Conservation (phyloP, 2,113 vertebrate genomes). For the Condylura cristata region DNA sequence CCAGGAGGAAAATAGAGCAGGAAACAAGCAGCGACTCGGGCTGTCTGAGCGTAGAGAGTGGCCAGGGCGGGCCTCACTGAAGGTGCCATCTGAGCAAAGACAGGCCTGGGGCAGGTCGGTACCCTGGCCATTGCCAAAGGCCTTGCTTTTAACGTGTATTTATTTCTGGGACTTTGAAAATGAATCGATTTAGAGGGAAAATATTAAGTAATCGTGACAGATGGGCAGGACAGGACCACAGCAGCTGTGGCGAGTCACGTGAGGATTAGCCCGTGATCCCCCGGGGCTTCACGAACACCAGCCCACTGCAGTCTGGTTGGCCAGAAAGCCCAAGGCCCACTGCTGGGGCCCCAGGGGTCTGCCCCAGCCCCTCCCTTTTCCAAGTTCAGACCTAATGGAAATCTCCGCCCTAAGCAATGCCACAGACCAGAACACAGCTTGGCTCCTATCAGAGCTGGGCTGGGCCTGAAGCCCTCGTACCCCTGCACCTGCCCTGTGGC, state of each 20-base stretch:
- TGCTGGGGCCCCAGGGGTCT: background rate
- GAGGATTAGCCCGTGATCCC: no score
- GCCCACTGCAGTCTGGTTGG: accelerated
- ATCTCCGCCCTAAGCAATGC: background rate
- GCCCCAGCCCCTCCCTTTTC: background rate
- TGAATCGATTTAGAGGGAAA: background rate
- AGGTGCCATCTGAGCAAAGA: background rate
- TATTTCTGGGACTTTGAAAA: background rate
- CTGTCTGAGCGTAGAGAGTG: background rate
- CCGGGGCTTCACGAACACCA: background rate
- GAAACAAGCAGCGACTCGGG: accelerated
- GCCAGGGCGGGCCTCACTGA: background rate
- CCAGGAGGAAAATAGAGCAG: background rate
- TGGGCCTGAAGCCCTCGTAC: background rate
- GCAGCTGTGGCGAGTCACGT: background rate
- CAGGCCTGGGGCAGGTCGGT: background rate
- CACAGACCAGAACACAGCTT: background rate
- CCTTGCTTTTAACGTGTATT: background rate
- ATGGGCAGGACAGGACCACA: no score
- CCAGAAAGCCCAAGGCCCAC: background rate
- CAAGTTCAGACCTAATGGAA: background rate
- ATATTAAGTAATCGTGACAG: background rate
- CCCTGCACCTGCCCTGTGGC: background rate
- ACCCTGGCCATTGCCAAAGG: background rate
- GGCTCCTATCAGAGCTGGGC: background rate